phyloP scores from a whole-genome alignment of 2,888 invertebrate species.

The Eumacrocentrus americanus region DNA sequence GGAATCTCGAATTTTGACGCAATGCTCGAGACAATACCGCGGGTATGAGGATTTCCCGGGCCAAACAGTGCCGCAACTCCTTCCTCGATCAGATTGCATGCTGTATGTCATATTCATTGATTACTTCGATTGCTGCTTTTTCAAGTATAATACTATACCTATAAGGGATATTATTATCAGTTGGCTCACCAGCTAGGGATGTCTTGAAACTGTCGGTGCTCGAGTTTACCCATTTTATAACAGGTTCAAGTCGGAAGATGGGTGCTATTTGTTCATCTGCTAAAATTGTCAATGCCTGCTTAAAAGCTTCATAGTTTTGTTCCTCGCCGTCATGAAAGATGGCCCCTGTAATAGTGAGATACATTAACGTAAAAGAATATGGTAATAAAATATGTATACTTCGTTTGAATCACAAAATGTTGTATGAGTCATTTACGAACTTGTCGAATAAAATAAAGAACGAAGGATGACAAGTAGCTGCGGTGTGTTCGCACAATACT shows the following conservation, averaged over 20 bases:
- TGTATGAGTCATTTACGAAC: no score
- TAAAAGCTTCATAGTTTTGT: conserved; percentile 43
- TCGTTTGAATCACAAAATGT: no score
- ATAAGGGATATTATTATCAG: no score
- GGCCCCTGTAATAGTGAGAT: conserved; percentile 47
- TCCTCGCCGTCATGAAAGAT: conserved; percentile 52
- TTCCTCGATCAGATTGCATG: conserved; percentile 82
- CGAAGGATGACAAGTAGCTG: no score
- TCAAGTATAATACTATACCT: no score
- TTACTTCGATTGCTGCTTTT: no score
- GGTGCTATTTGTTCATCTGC: conserved; percentile 43
- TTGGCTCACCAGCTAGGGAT: conserved; percentile 39
- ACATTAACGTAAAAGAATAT: no score
- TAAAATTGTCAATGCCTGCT: conserved; percentile 43
- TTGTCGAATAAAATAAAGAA: no score
- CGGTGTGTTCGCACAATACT: no score
- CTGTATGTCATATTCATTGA: no score
- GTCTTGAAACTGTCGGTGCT: conserved; percentile 53
- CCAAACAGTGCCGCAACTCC: conserved; percentile 94
- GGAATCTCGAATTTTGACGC: conserved; percentile 84
- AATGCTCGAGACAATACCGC: conserved; percentile 83
- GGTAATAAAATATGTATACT: no score
- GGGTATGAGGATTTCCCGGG: conserved; percentile 84
- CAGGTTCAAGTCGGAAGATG: conserved; percentile 42
- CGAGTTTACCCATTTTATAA: conserved; percentile 42